A percentile compares a stretch with the other conserved stretches of the same genome.
Evolutionary conservation across 2,113 vertebrate species (phyloP).

Genomic region (Romanogobio albipinnatus): DNA sequence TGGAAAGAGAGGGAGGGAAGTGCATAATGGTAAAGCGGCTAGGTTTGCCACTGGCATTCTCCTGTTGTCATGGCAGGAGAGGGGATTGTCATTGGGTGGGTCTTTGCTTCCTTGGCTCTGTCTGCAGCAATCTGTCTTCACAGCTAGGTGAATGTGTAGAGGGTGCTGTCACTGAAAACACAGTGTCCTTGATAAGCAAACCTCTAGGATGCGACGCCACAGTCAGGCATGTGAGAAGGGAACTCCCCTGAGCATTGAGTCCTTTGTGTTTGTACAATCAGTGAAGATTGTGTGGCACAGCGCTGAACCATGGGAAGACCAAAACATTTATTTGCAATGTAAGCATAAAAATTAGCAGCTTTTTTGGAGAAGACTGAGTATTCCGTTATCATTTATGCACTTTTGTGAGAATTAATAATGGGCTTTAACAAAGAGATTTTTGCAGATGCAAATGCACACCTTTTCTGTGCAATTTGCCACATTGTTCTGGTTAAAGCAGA

Average conservation of each 20-base stretch:
- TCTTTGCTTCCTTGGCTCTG: constrained; percentile 52
- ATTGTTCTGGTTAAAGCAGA: too few species aligned
- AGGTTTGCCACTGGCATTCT: constrained; percentile 34
- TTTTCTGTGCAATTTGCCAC: too few species aligned
- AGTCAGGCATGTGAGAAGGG: constrained; percentile 37
- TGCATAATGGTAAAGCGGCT: constrained; percentile 6
- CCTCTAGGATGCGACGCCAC: constrained; percentile 49
- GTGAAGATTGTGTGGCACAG: neutral
- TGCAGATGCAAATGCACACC: neutral
- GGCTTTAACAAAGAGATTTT: neutral
- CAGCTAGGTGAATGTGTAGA: constrained; percentile 51
- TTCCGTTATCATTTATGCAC: neutral
- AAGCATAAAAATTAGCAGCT: neutral
- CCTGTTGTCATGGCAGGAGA: constrained; percentile 44
- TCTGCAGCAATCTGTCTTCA: constrained; percentile 52
- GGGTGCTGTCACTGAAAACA: constrained; percentile 64
- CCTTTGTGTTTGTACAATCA: neutral
- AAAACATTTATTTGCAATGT: constrained; percentile 10
- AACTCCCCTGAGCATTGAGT: constrained; percentile 41
- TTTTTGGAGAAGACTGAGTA: neutral
- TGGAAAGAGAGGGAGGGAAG: constrained; percentile 4
- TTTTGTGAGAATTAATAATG: neutral
- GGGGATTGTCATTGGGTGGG: constrained; percentile 40
- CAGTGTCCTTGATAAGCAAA: constrained; percentile 75
- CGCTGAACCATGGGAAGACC: neutral